These are phyloP conservation scores for Chascanopsetta lugubris DNA, from an alignment of 2,113 vertebrate genomes.

Conservation along the genomic window DNA sequence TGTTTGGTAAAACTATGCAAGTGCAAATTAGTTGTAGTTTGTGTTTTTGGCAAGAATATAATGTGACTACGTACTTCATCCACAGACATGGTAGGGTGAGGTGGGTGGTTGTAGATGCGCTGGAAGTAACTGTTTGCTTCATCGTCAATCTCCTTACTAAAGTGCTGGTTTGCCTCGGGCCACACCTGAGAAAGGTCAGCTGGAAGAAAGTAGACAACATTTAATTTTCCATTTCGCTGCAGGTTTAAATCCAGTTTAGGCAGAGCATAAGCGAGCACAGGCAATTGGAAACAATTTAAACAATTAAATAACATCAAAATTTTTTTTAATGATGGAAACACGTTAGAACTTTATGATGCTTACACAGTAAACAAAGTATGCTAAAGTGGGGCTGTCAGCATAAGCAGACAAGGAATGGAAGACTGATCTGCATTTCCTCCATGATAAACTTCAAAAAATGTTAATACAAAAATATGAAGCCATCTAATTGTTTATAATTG, in stretches of 20 bases:
- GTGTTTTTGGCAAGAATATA: background rate
- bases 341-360: conserved; percentile 35
- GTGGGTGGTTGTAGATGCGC: conserved; percentile 98
- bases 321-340: conserved; percentile 6
- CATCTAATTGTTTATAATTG: background rate
- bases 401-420: conserved; percentile 74
- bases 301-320: conserved; percentile 3
- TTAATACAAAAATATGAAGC: background rate
- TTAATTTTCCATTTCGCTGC: background rate
- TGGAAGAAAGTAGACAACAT: conserved; percentile 54
- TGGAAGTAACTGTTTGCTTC: conserved; percentile 99
- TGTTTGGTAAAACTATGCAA: background rate
- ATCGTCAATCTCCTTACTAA: conserved; percentile 99
- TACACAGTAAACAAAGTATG: conserved; percentile 5
- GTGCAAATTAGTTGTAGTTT: background rate
- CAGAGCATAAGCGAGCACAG: background rate
- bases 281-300: background rate
- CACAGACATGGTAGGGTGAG: conserved; percentile 99
- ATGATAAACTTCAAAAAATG: background rate
- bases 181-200: conserved; percentile 99
- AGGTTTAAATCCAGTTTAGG: background rate
- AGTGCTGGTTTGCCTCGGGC: conserved; percentile 99
- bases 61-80: conserved; percentile 87
- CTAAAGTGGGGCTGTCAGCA: conserved; percentile 65
- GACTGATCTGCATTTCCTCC: conserved; percentile 81